Evolutionary conservation across 35 echinoderm and acorn worm species (phyloP).

Genomic region (Acanthaster planci): DNA sequence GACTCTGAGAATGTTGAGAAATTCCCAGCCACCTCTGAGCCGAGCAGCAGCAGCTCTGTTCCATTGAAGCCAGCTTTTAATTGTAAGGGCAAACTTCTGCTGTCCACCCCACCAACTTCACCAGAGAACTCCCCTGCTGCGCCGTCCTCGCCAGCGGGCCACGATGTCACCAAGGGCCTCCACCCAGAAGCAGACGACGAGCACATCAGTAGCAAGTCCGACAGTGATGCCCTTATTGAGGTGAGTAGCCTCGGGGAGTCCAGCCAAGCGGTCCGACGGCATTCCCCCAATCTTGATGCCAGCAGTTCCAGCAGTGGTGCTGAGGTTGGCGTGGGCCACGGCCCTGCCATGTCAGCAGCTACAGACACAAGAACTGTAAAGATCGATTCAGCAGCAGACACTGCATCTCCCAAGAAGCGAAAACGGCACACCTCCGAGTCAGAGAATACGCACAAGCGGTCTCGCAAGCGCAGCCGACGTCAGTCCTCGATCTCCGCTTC

Average conservation of each 20-base stretch:
- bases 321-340: not conserved
- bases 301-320: not conserved
- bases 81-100: conserved; percentile 13
- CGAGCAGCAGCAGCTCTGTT: conserved; percentile 2
- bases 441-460: conserved; percentile 36
- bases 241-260: conserved; percentile 59
- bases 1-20: conserved; percentile 24
- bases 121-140: conserved; percentile 69
- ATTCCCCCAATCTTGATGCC: not conserved
- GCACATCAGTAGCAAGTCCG: conserved; percentile 71
- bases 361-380: not conserved
- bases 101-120: conserved; percentile 88
- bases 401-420: conserved; percentile 46
- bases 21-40: not conserved
- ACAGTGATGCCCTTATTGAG: conserved; percentile 82
- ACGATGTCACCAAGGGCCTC: conserved; percentile 39
- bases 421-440: conserved; percentile 60
- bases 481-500: conserved; percentile 44
- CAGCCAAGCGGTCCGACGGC: conserved; percentile 8
- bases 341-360: not conserved
- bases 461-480: conserved; percentile 48
- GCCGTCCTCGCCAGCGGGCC: conserved; percentile 57
- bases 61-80: not conserved
- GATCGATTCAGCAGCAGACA: not conserved
- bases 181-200: conserved; percentile 40